Base-by-base conservation (phyloP, 1,140 invertebrate genomes). In the Diorhabda sublineata region DNA sequence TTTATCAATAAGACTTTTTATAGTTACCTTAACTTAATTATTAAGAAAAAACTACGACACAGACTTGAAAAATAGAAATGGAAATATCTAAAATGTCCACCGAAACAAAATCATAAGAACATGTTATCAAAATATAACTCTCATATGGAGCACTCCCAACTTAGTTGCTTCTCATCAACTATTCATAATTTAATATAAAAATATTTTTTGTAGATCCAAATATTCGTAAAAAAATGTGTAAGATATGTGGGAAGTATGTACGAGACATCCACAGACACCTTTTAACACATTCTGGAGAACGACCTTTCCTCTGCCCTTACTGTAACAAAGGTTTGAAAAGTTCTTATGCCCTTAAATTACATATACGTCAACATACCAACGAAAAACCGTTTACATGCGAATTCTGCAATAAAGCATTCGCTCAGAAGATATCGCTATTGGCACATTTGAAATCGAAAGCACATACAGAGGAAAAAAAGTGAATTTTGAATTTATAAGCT, bases 321-420 rank as follows among this genome's bases (percentile, higher is more conserved):
- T 79, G 77, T 64, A 68, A 76, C n/a, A 77, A 75, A 67, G 73
- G 76, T n/a, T 77, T 76, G 57, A 72, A 69, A 6, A 75, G 69
- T 52, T n/a, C 69, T 4, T 73, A 75, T 65, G 70, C 75, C 4
- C 59, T 77, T 3, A 77, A 77, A 69, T 63, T 75, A 6, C 76
- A 77, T 58, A 75, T 56, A 1, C 67, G 76, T 52, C 73, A 74
- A 69, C 76, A 77, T 68, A 77, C 76, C 4, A 75, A 77, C 67
- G 75, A 76, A 67, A 74, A 68, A 70, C 76, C 76, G 0, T 77
- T 73, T 57, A 65, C 65, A 47, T 77, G 75, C 68, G 62, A 74
- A 66, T 70, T 70, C 61, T 77, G 76, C 68, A 61, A 68, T 44
- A 66, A 69, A 61, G 71, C 68, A 5, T 77, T 76, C 52, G 70